Percentiles rank a stretch among this genome's conserved stretches.
phyloP scores from a whole-genome alignment of 2,113 vertebrate genomes.

The Hippocampus barbouri region DNA sequence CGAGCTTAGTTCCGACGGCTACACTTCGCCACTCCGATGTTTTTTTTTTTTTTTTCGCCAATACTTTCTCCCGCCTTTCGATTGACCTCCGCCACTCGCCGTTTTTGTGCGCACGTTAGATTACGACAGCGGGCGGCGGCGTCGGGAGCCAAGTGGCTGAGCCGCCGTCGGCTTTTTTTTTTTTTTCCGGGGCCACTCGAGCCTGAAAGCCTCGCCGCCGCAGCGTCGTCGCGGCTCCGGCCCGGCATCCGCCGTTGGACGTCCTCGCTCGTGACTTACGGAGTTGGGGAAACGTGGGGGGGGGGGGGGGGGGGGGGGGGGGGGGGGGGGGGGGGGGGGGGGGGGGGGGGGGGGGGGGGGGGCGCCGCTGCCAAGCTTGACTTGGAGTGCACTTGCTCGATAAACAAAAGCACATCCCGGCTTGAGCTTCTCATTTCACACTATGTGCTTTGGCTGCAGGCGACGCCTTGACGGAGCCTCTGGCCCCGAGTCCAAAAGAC shows the following conservation, averaged over 20 bases:
- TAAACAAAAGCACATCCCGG: slow-evolving; percentile 84
- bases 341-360: neutral
- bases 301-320: slow-evolving; percentile 16
- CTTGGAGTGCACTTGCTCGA: slow-evolving; percentile 82
- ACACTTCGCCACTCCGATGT: slow-evolving; percentile 29
- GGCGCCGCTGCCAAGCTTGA: slow-evolving; percentile 74
- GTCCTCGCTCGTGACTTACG: slow-evolving; percentile 80
- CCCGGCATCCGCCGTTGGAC: slow-evolving; percentile 43
- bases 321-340: slow-evolving; percentile 33
- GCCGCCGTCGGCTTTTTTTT: slow-evolving; percentile 36
- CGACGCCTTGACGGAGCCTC: slow-evolving; percentile 75
- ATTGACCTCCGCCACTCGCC: slow-evolving; percentile 72
- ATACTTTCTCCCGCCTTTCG: slow-evolving; percentile 66
- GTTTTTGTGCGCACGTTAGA: slow-evolving; percentile 60
- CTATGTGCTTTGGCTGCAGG: slow-evolving; percentile 81
- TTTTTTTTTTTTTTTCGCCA: slow-evolving; percentile 36
- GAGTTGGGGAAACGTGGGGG: slow-evolving; percentile 57
- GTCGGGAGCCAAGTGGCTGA: slow-evolving; percentile 68
- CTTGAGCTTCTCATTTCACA: slow-evolving; percentile 83
- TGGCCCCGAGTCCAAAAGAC: slow-evolving; percentile 76
- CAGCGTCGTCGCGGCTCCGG: slow-evolving; percentile 60
- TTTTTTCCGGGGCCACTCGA: slow-evolving; percentile 50
- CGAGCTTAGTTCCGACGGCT: slow-evolving; percentile 58
- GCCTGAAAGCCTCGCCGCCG: slow-evolving; percentile 57
- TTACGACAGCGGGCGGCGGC: no score